Conservation (phyloP, 2,113 vertebrate genomes). For the Ptyas mucosa region DNA sequence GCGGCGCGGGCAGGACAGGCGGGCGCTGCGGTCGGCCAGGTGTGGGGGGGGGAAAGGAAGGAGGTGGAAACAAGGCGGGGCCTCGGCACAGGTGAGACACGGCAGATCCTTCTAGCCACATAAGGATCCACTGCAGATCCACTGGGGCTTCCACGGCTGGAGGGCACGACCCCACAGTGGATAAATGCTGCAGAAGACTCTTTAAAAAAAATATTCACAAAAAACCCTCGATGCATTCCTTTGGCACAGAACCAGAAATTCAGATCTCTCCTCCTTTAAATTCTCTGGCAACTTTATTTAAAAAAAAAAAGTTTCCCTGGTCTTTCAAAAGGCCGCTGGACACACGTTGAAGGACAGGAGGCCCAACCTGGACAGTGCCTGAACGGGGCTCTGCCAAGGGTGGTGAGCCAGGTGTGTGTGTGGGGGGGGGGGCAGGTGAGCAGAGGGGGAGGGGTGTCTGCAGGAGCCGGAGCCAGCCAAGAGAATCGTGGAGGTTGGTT, state of each 20-base stretch:
- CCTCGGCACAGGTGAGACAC: neutral
- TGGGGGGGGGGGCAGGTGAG: neutral
- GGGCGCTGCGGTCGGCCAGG: neutral
- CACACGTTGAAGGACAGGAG: neutral
- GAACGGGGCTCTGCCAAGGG: neutral
- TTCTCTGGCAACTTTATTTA: neutral
- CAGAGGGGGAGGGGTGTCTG: neutral
- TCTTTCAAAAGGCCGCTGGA: neutral
- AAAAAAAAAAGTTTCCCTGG: neutral
- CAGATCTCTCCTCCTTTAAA: neutral
- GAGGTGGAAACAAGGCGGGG: neutral
- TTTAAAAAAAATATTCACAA: too few relatives aligned
- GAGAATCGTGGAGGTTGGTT: neutral
- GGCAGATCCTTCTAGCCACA: neutral
- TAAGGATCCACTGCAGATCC: neutral
- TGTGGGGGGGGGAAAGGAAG: too few relatives aligned
- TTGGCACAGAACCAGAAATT: neutral
- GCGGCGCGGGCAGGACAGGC: too few relatives aligned
- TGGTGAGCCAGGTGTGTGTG: too few relatives aligned
- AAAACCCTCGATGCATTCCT: neutral
- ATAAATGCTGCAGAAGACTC: neutral
- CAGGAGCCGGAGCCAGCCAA: neutral
- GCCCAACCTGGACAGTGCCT: neutral
- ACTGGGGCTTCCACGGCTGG: neutral
- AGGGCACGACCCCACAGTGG: neutral